Base-by-base conservation (phyloP, 2,797 vertebrate species). In the Chelonia mydas region DNA sequence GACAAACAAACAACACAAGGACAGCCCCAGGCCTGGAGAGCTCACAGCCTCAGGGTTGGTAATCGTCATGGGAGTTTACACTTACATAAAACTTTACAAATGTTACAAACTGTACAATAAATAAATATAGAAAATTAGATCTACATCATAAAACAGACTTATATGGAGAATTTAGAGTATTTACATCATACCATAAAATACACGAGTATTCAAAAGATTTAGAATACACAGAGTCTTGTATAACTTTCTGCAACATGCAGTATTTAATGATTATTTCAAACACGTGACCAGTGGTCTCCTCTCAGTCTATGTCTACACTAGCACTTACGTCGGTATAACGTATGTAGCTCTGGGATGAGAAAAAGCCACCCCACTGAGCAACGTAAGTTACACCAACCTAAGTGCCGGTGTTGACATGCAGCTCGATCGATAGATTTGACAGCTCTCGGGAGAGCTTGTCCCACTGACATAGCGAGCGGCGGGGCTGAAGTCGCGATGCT, bases 141-240 rank as follows among this genome's bases (percentile, higher is more conserved):
- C 16, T 13, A n/a, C 28, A 54, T 53, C 27, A 47, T 45, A 45
- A 74, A 86, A 51, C 4, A 90, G 68, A 25, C 47, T 84, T 94
- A 25, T 81, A 41, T 6, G 31, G 50, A 90, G 93, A 81, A 94
- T 83, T 89, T 80, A 83, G 6, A 93, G 93, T 50, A 84, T 45
- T 33, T 84, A 6, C 49, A 6, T 19, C 57, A 15, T 68, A 41
- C 1, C 50, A 54, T 90, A 54, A 25, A 13, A 37, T 1, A 37
- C 11, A 54, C 47, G 90, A 11, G 83, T 50, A 59, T 91, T 90
- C 81, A 61, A 77, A 84, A 7, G 13, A 19, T 21, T 16, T 37
- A 3, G 23, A 0, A 1, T 65, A 77, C 86, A 89, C 94, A 59
- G 94, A 84, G 86, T 88, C 88, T 72, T 85, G 21, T 53, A 3